Conservation (phyloP, 2,113 vertebrate species). For the Pholis gunnellus region DNA sequence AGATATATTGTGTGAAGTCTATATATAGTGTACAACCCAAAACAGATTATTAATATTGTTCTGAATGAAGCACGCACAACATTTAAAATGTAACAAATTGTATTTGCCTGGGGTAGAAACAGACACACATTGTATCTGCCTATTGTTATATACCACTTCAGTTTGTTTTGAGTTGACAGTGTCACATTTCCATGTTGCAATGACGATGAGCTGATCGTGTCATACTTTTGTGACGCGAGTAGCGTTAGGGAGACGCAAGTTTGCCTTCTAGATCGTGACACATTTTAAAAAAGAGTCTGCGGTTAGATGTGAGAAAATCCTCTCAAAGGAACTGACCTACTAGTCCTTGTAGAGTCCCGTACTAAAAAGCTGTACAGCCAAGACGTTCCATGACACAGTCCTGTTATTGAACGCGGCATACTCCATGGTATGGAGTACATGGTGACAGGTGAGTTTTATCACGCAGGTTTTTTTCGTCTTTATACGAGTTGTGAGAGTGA, state of each 20-base stretch:
- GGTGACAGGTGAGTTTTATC: neutral
- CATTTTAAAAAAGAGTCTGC: neutral
- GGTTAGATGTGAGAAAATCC: constrained; percentile 5
- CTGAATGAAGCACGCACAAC: neutral
- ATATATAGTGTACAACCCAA: neutral
- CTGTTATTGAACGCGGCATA: neutral
- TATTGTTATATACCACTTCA: neutral
- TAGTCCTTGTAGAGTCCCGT: constrained; percentile 10
- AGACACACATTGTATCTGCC: neutral
- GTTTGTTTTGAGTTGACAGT: neutral
- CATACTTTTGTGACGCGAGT: neutral
- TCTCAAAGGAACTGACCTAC: constrained; percentile 13
- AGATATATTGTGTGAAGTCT: neutral
- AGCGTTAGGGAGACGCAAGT: neutral
- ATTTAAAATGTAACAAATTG: neutral
- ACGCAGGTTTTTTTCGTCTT: neutral
- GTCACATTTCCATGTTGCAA: neutral
- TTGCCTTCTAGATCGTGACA: neutral
- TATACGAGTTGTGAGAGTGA: neutral
- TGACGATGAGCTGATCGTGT: neutral
- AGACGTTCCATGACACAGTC: neutral
- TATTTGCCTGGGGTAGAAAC: neutral
- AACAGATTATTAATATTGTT: neutral
- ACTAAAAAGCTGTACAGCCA: neutral
- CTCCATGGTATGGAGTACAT: neutral